Evolutionary conservation across 2,888 invertebrate genomes (phyloP), one percentile per base, ranked within the genome.

Genomic region (Rugalucina vietnamica): DNA sequence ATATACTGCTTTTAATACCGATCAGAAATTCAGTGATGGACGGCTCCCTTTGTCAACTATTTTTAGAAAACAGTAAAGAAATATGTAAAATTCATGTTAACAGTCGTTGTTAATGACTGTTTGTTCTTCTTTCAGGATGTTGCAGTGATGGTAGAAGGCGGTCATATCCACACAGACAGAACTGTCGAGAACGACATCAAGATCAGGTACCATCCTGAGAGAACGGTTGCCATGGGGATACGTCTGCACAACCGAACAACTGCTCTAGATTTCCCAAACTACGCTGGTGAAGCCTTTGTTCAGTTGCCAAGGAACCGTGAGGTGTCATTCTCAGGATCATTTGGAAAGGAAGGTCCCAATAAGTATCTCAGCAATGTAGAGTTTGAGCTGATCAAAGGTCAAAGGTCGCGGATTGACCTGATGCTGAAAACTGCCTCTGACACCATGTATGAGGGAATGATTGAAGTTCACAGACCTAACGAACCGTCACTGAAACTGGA

Each of bases 181-280:
- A 81, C 79, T 14, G 21, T 91, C 1, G 79, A 81, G 18, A 84
- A 87, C 24, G 79, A 81, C n/a, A 39, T 89, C 2, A 50, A 73
- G 10, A 74, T 91, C 24, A 50, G 78, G 37, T 90, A 91, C 76
- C 86, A 90, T 49, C 87, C 87, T 36, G 84, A 89, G 39, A 84
- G 89, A 69, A 49, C 72, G 27, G 82, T 90, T 18, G 74, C 79
- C 27, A 75, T 85, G 39, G 70, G 73, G 39, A 14, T 86, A 8
- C 77, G 75, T 34, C 83, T 87, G 8, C 84, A 87, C 77, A 86
- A 87, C 81, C 77, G 74, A 49, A 78, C 86, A 3, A 74, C 36
- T 12, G 14, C 73, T 21, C n/a, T 39, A 43, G 43, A 39, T 29
- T 79, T 82, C 29, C 76, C 81, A 1, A 85, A 83, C 70, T 86